phyloP scores from a whole-genome alignment of 2,888 invertebrate species.

The Hydraecia micacea region DNA sequence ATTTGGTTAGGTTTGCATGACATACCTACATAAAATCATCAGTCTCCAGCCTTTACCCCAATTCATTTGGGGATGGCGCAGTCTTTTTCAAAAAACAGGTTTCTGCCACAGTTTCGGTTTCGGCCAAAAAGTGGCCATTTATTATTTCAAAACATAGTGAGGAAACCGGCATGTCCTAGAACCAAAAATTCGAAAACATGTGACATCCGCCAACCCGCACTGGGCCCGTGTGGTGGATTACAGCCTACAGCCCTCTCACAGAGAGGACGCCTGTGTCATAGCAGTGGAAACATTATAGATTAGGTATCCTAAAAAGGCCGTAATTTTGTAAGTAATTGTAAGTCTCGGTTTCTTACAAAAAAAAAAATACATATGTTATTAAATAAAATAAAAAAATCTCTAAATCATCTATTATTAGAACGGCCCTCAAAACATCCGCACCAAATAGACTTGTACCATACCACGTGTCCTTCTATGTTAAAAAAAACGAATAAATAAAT shows the following conservation, averaged over 20 bases:
- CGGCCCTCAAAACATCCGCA: constrained; percentile 25
- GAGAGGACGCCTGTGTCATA: neutral
- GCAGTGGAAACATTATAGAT: no score
- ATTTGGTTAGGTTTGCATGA: no score
- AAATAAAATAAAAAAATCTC: no score
- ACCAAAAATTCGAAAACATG: neutral
- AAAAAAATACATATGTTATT: neutral
- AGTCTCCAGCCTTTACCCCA: no score
- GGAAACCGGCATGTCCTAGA: no score
- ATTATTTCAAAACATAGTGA: no score
- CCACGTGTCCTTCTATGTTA: neutral
- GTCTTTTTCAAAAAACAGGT: no score
- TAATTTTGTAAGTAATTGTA: neutral
- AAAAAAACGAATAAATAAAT: neutral
- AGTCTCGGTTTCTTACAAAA: constrained; percentile 3
- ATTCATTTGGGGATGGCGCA: neutral
- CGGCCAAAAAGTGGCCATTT: no score
- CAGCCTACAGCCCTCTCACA: neutral
- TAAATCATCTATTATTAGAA: neutral
- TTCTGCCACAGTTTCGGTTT: no score
- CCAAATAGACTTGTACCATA: constrained; percentile 6
- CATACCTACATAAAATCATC: neutral
- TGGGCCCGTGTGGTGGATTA: neutral
- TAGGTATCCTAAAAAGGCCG: no score
- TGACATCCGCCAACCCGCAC: neutral